A percentile compares a stretch with the other conserved stretches of the same genome.
phyloP scores from a whole-genome alignment of 2,888 invertebrate genomes.

The Rhamphomyia laevipes region DNA sequence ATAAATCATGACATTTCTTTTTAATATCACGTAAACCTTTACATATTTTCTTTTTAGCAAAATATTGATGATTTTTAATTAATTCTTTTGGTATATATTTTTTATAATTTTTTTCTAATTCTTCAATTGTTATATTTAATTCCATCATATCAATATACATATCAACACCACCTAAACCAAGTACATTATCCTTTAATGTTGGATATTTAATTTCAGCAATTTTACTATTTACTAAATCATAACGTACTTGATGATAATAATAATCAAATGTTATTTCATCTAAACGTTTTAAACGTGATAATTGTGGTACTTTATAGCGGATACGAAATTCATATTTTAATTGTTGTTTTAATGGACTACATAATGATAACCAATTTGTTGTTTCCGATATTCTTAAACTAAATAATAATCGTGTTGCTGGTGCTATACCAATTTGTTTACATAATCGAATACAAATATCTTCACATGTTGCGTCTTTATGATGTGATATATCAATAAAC shows the following conservation, averaged over 20 bases:
- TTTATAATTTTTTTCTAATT: slow-evolving; percentile 65
- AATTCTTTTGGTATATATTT: slow-evolving; percentile 74
- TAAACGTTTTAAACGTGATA: slow-evolving; percentile 33
- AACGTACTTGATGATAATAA: slow-evolving; percentile 72
- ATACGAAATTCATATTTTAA: slow-evolving; percentile 63
- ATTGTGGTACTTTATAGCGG: slow-evolving; percentile 55
- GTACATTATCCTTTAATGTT: slow-evolving; percentile 60
- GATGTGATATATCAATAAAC: slow-evolving; percentile 23
- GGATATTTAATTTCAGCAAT: slow-evolving; percentile 71
- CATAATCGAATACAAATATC: slow-evolving; percentile 60
- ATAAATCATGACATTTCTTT: slow-evolving; percentile 44
- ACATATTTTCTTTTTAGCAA: slow-evolving; percentile 64
- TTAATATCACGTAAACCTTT: slow-evolving; percentile 48
- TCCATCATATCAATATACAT: slow-evolving; percentile 79
- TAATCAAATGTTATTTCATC: slow-evolving; percentile 73
- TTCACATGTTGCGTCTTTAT: slow-evolving; percentile 42
- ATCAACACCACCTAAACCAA: slow-evolving; percentile 77
- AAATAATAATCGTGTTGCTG: slow-evolving; percentile 66
- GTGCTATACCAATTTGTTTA: slow-evolving; percentile 59
- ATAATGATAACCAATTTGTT: slow-evolving; percentile 58
- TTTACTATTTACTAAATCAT: slow-evolving; percentile 67
- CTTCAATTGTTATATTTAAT: slow-evolving; percentile 51
- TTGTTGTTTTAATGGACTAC: slow-evolving; percentile 41
- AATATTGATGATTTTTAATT: slow-evolving; percentile 59
- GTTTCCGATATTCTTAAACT: slow-evolving; percentile 54